phyloP scores from a whole-genome alignment of 2,113 vertebrate species.

The Capra hircus region DNA sequence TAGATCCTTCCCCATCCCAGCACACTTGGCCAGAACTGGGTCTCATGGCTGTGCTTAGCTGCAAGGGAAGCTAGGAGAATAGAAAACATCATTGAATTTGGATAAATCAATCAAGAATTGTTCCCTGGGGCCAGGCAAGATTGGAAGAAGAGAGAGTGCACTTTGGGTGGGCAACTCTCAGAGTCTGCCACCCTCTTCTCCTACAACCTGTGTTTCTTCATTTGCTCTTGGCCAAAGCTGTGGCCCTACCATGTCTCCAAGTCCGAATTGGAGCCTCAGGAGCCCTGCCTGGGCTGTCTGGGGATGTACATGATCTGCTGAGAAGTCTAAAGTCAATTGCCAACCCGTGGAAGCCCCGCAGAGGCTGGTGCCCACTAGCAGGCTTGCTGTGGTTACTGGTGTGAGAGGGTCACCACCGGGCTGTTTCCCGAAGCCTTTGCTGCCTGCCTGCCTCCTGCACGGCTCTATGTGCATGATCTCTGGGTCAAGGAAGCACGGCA shows the following conservation, averaged over 20 bases:
- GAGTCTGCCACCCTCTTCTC: background rate
- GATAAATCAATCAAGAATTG: background rate
- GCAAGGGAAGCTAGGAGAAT: background rate
- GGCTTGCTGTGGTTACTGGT: background rate
- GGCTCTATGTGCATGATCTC: background rate
- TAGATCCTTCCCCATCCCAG: background rate
- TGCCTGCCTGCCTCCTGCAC: background rate
- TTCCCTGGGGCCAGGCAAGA: background rate
- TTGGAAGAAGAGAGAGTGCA: background rate
- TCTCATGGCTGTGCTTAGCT: background rate
- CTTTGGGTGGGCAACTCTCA: background rate
- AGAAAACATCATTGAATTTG: background rate
- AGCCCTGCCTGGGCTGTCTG: background rate
- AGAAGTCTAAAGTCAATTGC: background rate
- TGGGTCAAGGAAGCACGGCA: background rate
- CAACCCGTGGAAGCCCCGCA: accelerated
- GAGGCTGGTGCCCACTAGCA: background rate
- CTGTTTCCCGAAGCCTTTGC: background rate
- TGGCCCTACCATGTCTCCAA: background rate
- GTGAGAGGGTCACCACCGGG: background rate
- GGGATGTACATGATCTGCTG: background rate
- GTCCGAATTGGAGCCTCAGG: background rate
- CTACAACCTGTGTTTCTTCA: background rate
- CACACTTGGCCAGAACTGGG: background rate
- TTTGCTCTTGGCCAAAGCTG: background rate